Evolutionary conservation across 2,888 invertebrate genomes (phyloP).

Genomic region (Adineta ricciae): DNA sequence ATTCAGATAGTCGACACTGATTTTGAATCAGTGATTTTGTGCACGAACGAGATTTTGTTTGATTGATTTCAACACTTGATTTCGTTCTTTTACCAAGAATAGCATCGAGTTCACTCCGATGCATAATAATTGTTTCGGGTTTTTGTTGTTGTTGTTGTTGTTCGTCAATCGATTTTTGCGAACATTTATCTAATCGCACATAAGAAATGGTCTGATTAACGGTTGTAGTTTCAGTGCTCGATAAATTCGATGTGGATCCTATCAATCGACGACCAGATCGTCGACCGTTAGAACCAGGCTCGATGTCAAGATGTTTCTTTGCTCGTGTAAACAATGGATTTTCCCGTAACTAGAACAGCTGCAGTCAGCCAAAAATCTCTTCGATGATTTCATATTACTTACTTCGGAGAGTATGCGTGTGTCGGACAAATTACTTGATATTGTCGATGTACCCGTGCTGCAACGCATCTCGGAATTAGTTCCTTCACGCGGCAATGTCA

Average conservation of each 20-base stretch:
- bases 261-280: background rate
- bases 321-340: slow-evolving; percentile 17
- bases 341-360: background rate
- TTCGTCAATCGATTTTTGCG: background rate
- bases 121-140: background rate
- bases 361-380: no score
- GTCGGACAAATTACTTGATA: slow-evolving; percentile 10
- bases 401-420: background rate
- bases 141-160: background rate
- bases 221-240: background rate
- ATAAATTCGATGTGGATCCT: background rate
- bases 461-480: background rate
- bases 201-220: background rate
- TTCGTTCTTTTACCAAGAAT: background rate
- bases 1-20: background rate
- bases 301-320: background rate
- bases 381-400: background rate
- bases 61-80: background rate
- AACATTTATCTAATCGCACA: background rate
- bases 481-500: background rate
- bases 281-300: background rate
- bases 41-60: background rate
- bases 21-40: background rate
- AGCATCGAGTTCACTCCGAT: background rate
- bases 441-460: background rate